Evolutionary conservation across 2,888 invertebrate species (phyloP).

Genomic region (Acanthoscelides obtectus): DNA sequence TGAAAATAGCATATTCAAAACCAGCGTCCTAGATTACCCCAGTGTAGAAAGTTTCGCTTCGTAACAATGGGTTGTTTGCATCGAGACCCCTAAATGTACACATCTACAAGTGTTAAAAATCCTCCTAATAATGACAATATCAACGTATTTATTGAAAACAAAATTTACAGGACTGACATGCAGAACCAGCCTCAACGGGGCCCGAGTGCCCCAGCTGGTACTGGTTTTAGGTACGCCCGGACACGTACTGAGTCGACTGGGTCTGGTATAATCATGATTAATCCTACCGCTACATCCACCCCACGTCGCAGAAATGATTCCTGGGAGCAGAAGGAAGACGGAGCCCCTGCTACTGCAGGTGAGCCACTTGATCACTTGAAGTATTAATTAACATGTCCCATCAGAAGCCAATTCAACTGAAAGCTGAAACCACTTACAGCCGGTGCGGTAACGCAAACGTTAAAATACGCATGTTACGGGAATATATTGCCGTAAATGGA

Average conservation of each 20-base stretch:
- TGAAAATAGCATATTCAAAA: too few relatives aligned
- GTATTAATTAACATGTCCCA: too few relatives aligned
- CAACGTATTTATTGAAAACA: neutral
- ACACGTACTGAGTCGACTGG: constrained; percentile 44
- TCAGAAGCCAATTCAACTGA: too few relatives aligned
- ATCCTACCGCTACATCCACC: constrained; percentile 12
- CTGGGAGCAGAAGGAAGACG: constrained; percentile 40
- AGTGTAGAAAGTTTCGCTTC: too few relatives aligned
- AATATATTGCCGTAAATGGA: too few relatives aligned
- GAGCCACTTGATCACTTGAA: constrained; percentile 6
- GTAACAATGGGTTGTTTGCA: too few relatives aligned
- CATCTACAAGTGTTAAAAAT: too few relatives aligned
- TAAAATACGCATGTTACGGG: too few relatives aligned
- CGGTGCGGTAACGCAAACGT: too few relatives aligned
- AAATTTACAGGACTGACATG: neutral
- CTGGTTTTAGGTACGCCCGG: constrained; percentile 36
- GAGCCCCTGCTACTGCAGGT: constrained; percentile 22
- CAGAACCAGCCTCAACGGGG: constrained; percentile 37
- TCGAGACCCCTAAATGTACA: too few relatives aligned
- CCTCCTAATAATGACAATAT: neutral
- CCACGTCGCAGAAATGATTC: constrained; percentile 36
- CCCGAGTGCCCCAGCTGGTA: constrained; percentile 43
- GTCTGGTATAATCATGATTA: constrained; percentile 39
- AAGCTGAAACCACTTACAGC: too few relatives aligned
- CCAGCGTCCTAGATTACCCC: too few relatives aligned